These are phyloP conservation scores for Drosophila nigricruria DNA, from an alignment of 2,888 invertebrate species.

Conservation along the genomic window DNA sequence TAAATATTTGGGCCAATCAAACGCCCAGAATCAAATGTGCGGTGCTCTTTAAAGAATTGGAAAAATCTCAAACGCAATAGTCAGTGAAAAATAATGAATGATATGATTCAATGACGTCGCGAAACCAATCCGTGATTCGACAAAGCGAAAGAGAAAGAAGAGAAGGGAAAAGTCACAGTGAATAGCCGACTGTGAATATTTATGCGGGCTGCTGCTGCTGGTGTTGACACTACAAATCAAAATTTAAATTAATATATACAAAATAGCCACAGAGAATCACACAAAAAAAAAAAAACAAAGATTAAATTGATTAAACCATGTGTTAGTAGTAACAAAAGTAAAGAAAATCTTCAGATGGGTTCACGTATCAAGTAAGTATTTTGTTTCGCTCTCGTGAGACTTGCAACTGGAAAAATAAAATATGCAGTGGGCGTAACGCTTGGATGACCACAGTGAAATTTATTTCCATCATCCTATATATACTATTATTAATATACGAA, in stretches of 20 bases:
- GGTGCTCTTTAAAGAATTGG: conserved; percentile 42
- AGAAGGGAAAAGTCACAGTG: conserved; percentile 36
- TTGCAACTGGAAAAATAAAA: conserved; percentile 29
- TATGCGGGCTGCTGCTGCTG: conserved; percentile 59
- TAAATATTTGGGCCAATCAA: conserved; percentile 40
- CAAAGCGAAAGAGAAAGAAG: conserved; percentile 54
- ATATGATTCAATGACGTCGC: conserved; percentile 73
- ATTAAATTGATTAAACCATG: conserved; percentile 60
- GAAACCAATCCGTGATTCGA: conserved; percentile 57
- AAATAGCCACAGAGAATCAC: conserved; percentile 33
- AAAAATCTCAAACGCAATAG: conserved; percentile 25
- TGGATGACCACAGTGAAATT: conserved; percentile 53
- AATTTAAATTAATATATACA: conserved; percentile 41
- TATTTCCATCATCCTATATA: conserved; percentile 12
- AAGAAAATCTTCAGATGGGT: conserved; percentile 67
- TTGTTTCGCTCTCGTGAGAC: conserved; percentile 25
- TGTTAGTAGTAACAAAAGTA: conserved; percentile 51
- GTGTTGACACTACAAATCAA: conserved; percentile 43
- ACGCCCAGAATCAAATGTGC: conserved; percentile 40
- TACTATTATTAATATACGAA: conserved; percentile 3
- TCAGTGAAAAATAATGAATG: conserved; percentile 40
- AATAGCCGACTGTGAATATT: conserved; percentile 48
- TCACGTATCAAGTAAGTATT: conserved; percentile 83
- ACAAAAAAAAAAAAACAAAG: conserved; percentile 27
- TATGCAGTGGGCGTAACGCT: conserved; percentile 78